Conservation (phyloP, 35 echinoderm and acorn worm species). For the Lytechinus pictus region DNA sequence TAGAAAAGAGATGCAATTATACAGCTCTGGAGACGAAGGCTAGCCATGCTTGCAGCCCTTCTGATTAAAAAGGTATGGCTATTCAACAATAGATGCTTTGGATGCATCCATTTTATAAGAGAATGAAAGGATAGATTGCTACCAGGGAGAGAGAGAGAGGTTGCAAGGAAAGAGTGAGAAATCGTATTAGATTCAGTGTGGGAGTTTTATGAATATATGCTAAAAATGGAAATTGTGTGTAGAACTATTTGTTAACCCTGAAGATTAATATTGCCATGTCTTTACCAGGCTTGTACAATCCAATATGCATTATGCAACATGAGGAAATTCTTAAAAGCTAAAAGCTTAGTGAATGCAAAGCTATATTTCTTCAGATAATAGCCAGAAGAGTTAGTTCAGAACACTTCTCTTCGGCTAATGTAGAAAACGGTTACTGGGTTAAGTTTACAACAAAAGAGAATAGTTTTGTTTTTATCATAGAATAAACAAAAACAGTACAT, state of each 20-base stretch:
- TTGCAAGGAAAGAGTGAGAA: neutral
- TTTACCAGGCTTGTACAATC: neutral
- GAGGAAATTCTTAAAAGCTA: neutral
- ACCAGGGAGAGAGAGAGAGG: neutral
- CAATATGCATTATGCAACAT: neutral
- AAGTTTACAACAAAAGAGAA: neutral
- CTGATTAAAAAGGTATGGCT: conserved; percentile 18
- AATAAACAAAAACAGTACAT: no score
- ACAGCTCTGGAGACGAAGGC: neutral
- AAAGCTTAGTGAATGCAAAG: neutral
- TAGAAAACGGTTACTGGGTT: neutral
- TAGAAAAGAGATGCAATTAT: neutral
- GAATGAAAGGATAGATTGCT: neutral
- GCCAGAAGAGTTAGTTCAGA: neutral
- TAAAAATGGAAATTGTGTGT: neutral
- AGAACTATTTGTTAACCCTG: neutral
- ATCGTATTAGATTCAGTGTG: neutral
- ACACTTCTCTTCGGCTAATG: neutral
- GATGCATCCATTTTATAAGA: neutral
- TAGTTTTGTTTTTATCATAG: neutral
- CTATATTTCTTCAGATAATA: neutral
- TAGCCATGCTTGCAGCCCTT: neutral
- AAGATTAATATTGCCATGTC: neutral
- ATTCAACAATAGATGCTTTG: neutral
- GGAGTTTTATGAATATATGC: neutral